phyloP scores from a whole-genome alignment of 2,888 invertebrate genomes.

The Xestia sexstrigata region DNA sequence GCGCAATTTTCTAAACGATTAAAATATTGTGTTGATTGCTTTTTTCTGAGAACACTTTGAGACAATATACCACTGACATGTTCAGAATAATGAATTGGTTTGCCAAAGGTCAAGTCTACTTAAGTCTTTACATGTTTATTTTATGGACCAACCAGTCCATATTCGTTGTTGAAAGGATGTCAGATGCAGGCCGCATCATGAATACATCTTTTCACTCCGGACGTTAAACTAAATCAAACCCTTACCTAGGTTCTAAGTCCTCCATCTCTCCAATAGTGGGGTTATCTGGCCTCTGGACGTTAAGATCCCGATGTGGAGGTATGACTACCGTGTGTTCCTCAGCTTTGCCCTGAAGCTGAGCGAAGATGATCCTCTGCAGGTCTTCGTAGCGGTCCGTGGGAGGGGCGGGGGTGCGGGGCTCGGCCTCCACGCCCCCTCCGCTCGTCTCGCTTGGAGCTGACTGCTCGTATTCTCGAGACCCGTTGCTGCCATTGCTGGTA shows the following conservation, averaged over 20 bases:
- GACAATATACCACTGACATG: constrained; percentile 21
- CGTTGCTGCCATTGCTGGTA: constrained; percentile 84
- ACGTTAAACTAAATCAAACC: not conserved
- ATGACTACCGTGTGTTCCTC: constrained; percentile 89
- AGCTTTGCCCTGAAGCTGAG: constrained; percentile 87
- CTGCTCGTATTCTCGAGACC: constrained; percentile 86
- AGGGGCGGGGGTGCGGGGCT: constrained; percentile 82
- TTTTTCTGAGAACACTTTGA: constrained; percentile 47
- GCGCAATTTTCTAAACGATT: constrained; percentile 52
- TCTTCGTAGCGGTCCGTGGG: constrained; percentile 92
- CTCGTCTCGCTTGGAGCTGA: constrained; percentile 87
- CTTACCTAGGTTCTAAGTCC: constrained; percentile 90
- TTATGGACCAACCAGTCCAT: not conserved
- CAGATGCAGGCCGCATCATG: not conserved
- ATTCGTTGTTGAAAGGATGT: constrained; percentile 7
- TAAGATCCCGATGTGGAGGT: constrained; percentile 89
- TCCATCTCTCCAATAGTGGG: constrained; percentile 94
- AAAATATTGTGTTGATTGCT: constrained; percentile 57
- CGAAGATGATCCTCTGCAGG: constrained; percentile 89
- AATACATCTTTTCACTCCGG: not conserved
- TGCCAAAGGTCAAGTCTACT: not conserved
- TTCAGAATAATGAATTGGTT: constrained; percentile 38
- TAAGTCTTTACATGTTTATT: not conserved
- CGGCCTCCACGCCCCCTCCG: constrained; percentile 75
- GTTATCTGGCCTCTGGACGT: constrained; percentile 90